phyloP scores from a whole-genome alignment of 1,140 invertebrate genomes.

The Cyclina sinensis region DNA sequence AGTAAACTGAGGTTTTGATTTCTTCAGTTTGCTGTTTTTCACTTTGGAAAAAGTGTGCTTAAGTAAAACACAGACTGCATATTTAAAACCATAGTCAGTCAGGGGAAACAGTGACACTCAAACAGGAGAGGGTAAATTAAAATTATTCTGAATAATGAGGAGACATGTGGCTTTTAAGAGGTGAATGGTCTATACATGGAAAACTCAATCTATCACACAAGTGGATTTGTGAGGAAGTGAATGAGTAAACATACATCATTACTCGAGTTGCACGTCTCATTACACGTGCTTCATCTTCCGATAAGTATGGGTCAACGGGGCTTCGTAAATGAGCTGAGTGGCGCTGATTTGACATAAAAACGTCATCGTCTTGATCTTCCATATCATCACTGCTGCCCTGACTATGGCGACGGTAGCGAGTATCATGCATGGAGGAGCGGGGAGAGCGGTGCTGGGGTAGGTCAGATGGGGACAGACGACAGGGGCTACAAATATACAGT shows the following conservation, averaged over 20 bases:
- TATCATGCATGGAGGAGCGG: conserved; percentile 67
- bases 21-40: too few relatives aligned
- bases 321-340: conserved; percentile 32
- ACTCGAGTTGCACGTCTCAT: conserved; percentile 71
- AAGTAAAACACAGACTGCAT: too few relatives aligned
- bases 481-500: conserved; percentile 54
- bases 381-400: not conserved
- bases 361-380: conserved; percentile 55
- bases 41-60: too few relatives aligned
- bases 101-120: too few relatives aligned
- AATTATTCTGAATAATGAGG: too few relatives aligned
- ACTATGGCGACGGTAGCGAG: not conserved
- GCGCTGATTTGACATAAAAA: conserved; percentile 50
- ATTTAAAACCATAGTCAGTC: too few relatives aligned
- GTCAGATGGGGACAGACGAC: conserved; percentile 9
- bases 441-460: conserved; percentile 25
- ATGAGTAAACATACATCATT: conserved; percentile 70
- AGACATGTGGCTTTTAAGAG: too few relatives aligned
- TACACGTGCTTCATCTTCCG: conserved; percentile 69
- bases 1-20: too few relatives aligned
- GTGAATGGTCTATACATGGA: too few relatives aligned
- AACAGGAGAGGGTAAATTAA: too few relatives aligned
- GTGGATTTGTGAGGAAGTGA: not conserved
- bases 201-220: too few relatives aligned
- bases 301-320: conserved; percentile 68